phyloP scores from a whole-genome alignment of 2,113 vertebrate genomes.

The Poicephalus meyeri region DNA sequence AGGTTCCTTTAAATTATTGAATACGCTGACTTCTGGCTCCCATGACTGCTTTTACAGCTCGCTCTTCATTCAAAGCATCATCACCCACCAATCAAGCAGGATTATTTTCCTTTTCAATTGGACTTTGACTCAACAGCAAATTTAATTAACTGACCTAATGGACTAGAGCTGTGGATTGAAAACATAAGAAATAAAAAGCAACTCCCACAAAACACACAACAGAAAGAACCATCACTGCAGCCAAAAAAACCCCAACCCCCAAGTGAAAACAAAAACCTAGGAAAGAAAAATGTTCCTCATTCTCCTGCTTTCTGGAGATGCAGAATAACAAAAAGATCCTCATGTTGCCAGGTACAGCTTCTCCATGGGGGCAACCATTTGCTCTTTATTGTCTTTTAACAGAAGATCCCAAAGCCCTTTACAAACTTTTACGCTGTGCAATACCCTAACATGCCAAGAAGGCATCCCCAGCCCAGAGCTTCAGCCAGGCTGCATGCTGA shows the following conservation, averaged over 20 bases:
- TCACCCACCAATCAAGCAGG: slow-evolving; percentile 9
- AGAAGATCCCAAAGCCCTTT: not conserved
- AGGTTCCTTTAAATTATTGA: slow-evolving; percentile 46
- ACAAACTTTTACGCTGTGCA: not conserved
- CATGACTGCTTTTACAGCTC: slow-evolving; percentile 2
- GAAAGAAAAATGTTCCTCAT: not conserved
- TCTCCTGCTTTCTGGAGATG: not conserved
- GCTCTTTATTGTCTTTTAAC: not conserved
- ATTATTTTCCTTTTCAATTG: slow-evolving; percentile 21
- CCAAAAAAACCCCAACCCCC: not conserved
- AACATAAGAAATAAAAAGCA: not conserved
- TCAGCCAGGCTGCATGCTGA: not conserved
- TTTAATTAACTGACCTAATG: slow-evolving; percentile 65
- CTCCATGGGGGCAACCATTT: not conserved
- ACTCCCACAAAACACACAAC: not conserved
- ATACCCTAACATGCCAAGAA: not conserved
- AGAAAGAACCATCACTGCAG: not conserved
- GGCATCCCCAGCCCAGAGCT: not conserved
- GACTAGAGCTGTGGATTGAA: slow-evolving; percentile 1
- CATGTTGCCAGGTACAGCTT: rapidly evolving
- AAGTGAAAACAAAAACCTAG: not conserved
- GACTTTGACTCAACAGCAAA: slow-evolving; percentile 43
- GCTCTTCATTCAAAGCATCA: not conserved
- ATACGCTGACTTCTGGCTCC: not conserved
- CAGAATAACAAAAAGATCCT: not conserved